A percentile compares a stretch with the other conserved stretches of the same genome.
Conservation (phyloP, 1,140 invertebrate genomes). For the Eumaeus atala region DNA sequence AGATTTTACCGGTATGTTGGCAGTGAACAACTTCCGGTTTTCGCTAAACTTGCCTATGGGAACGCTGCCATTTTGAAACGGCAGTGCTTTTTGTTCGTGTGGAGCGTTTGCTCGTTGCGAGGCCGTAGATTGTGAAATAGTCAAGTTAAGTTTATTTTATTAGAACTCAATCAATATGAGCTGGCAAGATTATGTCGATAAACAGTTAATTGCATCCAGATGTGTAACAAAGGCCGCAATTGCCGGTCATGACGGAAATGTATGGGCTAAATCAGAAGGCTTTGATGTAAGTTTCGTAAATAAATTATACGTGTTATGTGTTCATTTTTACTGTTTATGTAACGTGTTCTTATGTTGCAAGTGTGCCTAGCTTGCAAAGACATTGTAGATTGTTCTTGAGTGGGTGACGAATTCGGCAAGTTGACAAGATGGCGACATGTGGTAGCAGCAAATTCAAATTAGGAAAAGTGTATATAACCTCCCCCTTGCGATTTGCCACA, state of each 20-base stretch:
- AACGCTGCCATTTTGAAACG: slow-evolving; percentile 70
- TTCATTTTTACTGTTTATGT: slow-evolving; percentile 20
- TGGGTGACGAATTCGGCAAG: slow-evolving; percentile 63
- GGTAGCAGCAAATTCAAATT: slow-evolving; percentile 50
- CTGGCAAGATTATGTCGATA: slow-evolving; percentile 99
- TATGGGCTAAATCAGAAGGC: slow-evolving; percentile 94
- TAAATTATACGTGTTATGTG: slow-evolving; percentile 45
- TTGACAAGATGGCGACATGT: slow-evolving; percentile 75
- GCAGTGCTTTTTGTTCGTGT: slow-evolving; percentile 73
- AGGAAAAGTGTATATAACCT: not conserved
- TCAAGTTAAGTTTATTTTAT: slow-evolving; percentile 71
- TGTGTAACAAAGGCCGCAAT: slow-evolving; percentile 95
- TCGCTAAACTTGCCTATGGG: slow-evolving; percentile 41
- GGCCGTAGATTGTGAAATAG: slow-evolving; percentile 61
- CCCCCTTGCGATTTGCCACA: no score
- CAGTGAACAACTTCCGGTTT: slow-evolving; percentile 43
- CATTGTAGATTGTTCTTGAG: slow-evolving; percentile 17
- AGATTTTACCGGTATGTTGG: slow-evolving; percentile 37
- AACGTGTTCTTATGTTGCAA: slow-evolving; percentile 17
- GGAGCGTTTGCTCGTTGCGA: slow-evolving; percentile 70
- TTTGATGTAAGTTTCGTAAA: slow-evolving; percentile 87
- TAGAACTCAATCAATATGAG: slow-evolving; percentile 82
- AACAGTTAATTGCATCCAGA: slow-evolving; percentile 94
- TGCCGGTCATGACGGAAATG: slow-evolving; percentile 94
- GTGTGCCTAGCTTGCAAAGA: slow-evolving; percentile 16